Percentiles rank a stretch among this genome's conserved stretches.
These are phyloP conservation scores for Craterocephalus amniculus DNA, from an alignment of 2,797 vertebrate species.

Conservation along the genomic window DNA sequence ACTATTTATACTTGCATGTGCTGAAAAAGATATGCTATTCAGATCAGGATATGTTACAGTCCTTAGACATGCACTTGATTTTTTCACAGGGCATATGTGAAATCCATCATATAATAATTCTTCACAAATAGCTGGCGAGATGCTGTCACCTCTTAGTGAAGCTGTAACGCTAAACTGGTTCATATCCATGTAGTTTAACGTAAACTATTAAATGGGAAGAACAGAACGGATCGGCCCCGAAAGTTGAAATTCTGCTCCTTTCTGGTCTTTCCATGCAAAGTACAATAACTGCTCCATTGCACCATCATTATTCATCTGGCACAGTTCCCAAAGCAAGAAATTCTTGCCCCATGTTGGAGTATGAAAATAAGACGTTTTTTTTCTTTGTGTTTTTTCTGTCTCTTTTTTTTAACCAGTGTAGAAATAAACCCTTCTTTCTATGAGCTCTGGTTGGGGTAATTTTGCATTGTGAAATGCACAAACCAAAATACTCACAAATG, in stretches of 20 bases:
- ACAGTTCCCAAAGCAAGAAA: slow-evolving; percentile 51
- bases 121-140: slow-evolving; percentile 52
- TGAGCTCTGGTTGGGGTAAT: slow-evolving; percentile 70
- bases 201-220: slow-evolving; percentile 56
- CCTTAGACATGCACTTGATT: slow-evolving; percentile 52
- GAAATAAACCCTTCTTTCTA: slow-evolving; percentile 51
- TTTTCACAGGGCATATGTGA: slow-evolving; percentile 67
- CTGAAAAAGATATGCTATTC: slow-evolving; percentile 35
- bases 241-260: slow-evolving; percentile 60
- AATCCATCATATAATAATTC: slow-evolving; percentile 70
- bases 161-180: slow-evolving; percentile 59
- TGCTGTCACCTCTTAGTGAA: slow-evolving; percentile 65
- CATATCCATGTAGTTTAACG: slow-evolving; percentile 55
- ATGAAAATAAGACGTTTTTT: slow-evolving; percentile 55
- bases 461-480: slow-evolving; percentile 66
- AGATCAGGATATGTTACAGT: slow-evolving; percentile 33
- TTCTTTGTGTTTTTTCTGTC: slow-evolving; percentile 13
- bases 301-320: slow-evolving; percentile 67
- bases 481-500: slow-evolving; percentile 73
- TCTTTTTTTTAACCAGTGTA: slow-evolving; percentile 36
- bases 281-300: slow-evolving; percentile 66
- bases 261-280: slow-evolving; percentile 54
- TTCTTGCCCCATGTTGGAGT: slow-evolving; percentile 64
- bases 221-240: slow-evolving; percentile 58
- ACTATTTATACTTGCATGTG: slow-evolving; percentile 9